These are phyloP conservation scores for Zaprionus camerounensis DNA, from an alignment of 1,140 invertebrate genomes.

Conservation along the genomic window DNA sequence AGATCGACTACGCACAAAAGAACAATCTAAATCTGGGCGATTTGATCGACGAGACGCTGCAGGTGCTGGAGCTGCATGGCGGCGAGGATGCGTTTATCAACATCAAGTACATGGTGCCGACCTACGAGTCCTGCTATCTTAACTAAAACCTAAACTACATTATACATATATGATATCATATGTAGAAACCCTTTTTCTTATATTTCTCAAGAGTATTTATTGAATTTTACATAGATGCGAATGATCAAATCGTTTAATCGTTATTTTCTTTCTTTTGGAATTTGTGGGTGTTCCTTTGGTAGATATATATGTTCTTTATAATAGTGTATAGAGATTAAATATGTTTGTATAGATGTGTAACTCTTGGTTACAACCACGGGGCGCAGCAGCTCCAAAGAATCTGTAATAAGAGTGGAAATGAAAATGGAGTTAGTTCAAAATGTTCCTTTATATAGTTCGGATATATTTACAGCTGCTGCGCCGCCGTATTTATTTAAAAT, in stretches of 20 bases:
- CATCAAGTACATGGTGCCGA: slow-evolving; percentile 98
- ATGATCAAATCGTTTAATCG: slow-evolving; percentile 56
- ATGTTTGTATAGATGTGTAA: slow-evolving; percentile 9
- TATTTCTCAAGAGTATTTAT: slow-evolving; percentile 70
- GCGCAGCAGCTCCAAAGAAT: slow-evolving; percentile 28
- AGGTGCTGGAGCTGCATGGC: slow-evolving; percentile 95
- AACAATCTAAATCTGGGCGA: slow-evolving; percentile 93
- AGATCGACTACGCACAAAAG: slow-evolving; percentile 87
- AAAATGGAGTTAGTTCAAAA: neutral
- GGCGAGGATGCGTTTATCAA: slow-evolving; percentile 98
- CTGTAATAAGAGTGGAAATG: slow-evolving; percentile 11
- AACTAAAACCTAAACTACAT: slow-evolving; percentile 58
- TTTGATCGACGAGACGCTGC: slow-evolving; percentile 95
- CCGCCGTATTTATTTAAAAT: slow-evolving; percentile 82
- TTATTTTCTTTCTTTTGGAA: slow-evolving; percentile 17
- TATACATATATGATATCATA: neutral
- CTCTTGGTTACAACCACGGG: slow-evolving; percentile 19
- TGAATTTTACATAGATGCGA: slow-evolving; percentile 73
- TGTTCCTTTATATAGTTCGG: slow-evolving; percentile 7
- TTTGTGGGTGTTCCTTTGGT: slow-evolving; percentile 1
- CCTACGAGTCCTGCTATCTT: slow-evolving; percentile 89
- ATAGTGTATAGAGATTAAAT: slow-evolving; percentile 21
- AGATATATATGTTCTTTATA: slow-evolving; percentile 13
- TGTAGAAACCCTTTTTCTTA: slow-evolving; percentile 26
- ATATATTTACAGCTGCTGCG: slow-evolving; percentile 85